Conservation (phyloP, 2,888 invertebrate species). For the Plagodis pulveraria region DNA sequence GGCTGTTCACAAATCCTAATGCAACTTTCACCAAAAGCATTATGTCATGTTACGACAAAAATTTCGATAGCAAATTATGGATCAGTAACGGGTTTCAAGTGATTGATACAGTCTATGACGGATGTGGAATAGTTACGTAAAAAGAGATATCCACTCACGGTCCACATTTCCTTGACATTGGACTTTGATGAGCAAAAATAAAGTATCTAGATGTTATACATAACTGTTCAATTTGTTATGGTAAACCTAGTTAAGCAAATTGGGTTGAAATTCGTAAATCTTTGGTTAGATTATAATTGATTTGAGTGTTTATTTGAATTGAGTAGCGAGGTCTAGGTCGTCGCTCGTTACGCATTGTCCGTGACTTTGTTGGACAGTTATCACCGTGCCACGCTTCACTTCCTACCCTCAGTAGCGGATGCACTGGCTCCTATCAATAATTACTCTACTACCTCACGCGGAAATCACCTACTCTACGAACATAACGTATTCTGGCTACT, state of each 20-base stretch:
- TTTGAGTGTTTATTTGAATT: constrained; percentile 15
- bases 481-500: constrained; percentile 26
- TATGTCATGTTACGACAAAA: constrained; percentile 46
- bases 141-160: constrained; percentile 18
- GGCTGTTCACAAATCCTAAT: constrained; percentile 43
- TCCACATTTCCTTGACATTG: constrained; percentile 4
- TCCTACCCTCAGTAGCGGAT: constrained; percentile 55
- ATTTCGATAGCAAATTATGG: constrained; percentile 44
- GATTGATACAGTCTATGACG: constrained; percentile 32
- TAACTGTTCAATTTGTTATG: constrained; percentile 21
- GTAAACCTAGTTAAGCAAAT: constrained; percentile 17
- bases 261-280: constrained; percentile 4
- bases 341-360: constrained; percentile 14
- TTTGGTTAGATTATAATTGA: constrained; percentile 14
- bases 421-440: constrained; percentile 57
- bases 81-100: constrained; percentile 34
- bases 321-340: constrained; percentile 48
- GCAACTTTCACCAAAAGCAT: constrained; percentile 51
- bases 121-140: constrained; percentile 29
- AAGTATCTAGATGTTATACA: not conserved
- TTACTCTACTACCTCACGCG: constrained; percentile 41
- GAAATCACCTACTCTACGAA: constrained; percentile 12
- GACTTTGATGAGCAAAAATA: constrained; percentile 3
- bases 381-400: constrained; percentile 61
- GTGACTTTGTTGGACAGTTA: constrained; percentile 50